Evolutionary conservation across 2,113 vertebrate genomes (phyloP).

Genomic region (Pantherophis guttatus): DNA sequence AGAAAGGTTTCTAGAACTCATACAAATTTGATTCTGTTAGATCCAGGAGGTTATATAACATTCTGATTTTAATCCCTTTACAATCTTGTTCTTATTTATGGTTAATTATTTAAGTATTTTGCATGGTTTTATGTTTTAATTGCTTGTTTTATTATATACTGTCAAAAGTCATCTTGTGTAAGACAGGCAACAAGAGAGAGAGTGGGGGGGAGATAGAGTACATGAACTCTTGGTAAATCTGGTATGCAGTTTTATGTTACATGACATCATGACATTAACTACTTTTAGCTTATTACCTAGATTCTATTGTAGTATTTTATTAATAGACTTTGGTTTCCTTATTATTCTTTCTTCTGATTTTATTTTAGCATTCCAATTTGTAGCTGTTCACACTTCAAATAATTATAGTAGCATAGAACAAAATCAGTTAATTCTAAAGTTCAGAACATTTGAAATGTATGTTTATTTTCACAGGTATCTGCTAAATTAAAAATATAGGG

Average conservation of each 20-base stretch:
- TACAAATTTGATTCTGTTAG: not conserved
- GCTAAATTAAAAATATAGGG: not conserved
- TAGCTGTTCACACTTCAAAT: not conserved
- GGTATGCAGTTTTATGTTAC: not conserved
- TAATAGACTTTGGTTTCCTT: not conserved
- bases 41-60: not conserved
- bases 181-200: not conserved
- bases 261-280: not conserved
- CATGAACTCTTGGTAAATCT: not conserved
- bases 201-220: not conserved
- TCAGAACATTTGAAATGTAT: not conserved
- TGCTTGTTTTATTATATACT: not conserved
- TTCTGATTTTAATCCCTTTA: not conserved
- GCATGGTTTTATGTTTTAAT: not conserved
- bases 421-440: not conserved
- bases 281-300: not conserved
- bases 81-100: not conserved
- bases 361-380: not conserved
- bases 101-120: not conserved
- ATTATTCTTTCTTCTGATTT: not conserved
- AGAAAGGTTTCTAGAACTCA: not conserved
- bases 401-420: not conserved
- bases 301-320: not conserved
- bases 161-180: not conserved
- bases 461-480: not conserved